Evolutionary conservation across 2,888 invertebrate genomes (phyloP), one percentile per base, ranked within the genome.

Genomic region (Helicoverpa assulta): DNA sequence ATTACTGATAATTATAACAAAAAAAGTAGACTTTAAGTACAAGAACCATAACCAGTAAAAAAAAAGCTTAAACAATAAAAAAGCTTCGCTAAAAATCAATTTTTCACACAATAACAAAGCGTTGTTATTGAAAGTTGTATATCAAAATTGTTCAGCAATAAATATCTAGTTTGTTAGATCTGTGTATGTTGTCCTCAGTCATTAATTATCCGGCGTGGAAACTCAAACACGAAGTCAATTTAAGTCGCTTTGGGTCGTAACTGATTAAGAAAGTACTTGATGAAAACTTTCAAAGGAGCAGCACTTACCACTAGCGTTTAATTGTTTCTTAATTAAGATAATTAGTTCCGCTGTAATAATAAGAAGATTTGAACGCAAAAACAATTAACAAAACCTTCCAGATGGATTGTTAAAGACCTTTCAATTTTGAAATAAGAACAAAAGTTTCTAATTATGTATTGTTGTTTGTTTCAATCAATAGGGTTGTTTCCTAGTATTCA

Each of bases 211-310:
- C 64, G 55, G n/a, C 29, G 33, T 33, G 6, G 50, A 63, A 63
- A 63, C 64, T 37, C 37, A 51, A 64, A 64, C 64, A 21, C 37
- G 21, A 56, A 64, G 56, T 56, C 56, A 64, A 64, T 64, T 64
- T 56, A 64, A 64, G 21, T 43, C 33, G 37, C 51, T 37, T 56
- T 50, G 56, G 50, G 50, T 50, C 50, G n/a, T n/a, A 50, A 56
- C 37, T 56, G 43, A 43, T 43, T 43, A 43, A 60, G 37, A 40
- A 61, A 53, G 61, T 16, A 10, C 21, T 40, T 61, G 52, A 40
- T 51, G 63, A 55, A 47, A 43, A 55, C 55, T 63, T 63, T 50
- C 50, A 19, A 56, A 56, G 47, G 47, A 50, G 54, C 63, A 33
- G 21, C 56, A 63, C 63, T 56, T 56, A 55, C 33, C 19, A 56